phyloP scores from a whole-genome alignment of 2,888 invertebrate species.

The Unio pictorum region DNA sequence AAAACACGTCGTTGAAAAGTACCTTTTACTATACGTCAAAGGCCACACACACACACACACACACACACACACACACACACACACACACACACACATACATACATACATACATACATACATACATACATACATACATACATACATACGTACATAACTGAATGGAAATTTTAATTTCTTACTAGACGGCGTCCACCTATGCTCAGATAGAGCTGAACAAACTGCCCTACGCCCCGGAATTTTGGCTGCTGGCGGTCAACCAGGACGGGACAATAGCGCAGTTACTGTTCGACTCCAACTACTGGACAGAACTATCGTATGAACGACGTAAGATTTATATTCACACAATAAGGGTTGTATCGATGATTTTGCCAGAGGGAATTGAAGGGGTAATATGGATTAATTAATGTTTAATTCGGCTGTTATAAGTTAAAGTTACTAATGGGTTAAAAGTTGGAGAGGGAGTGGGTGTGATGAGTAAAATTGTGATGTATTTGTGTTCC shows the following conservation, averaged over 20 bases:
- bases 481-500: too few species aligned
- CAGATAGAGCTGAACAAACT: constrained; percentile 21
- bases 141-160: too few species aligned
- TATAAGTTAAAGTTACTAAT: neutral
- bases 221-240: constrained; percentile 42
- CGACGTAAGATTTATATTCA: constrained; percentile 6
- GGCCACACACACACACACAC: too few species aligned
- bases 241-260: constrained; percentile 42
- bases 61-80: too few species aligned
- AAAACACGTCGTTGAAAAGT: too few species aligned
- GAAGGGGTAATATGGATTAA: neutral
- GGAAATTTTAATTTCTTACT: too few species aligned
- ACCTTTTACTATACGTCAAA: too few species aligned
- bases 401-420: neutral
- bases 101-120: too few species aligned
- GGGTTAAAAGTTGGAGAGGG: neutral
- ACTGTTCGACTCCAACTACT: constrained; percentile 28
- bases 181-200: constrained; percentile 32
- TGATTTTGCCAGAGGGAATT: neutral
- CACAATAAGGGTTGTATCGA: neutral
- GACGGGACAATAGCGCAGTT: constrained; percentile 38
- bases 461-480: neutral
- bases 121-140: too few species aligned
- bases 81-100: too few species aligned
- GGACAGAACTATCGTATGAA: constrained; percentile 12